A percentile compares a stretch with the other conserved stretches of the same genome.
Conservation (phyloP, 2,888 invertebrate species). For the Drosophila prolongata region DNA sequence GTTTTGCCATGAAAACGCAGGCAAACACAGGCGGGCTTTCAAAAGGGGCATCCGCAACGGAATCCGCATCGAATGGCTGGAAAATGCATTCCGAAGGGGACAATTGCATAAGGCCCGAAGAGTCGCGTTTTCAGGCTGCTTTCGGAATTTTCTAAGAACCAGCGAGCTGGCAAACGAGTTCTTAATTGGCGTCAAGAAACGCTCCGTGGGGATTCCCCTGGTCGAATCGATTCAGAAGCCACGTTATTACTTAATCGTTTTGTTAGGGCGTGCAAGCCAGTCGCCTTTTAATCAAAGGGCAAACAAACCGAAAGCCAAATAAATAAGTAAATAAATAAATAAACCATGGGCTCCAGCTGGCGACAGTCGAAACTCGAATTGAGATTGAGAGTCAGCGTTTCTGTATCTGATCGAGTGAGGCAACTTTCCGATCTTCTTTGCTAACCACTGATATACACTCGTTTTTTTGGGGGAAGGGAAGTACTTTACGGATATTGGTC, state of each 20-base stretch:
- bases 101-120: not conserved
- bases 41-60: constrained; percentile 13
- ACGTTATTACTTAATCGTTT: constrained; percentile 16
- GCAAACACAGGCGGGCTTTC: constrained; percentile 37
- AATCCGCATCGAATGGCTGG: constrained; percentile 21
- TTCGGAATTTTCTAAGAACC: constrained; percentile 8
- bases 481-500: constrained; percentile 16
- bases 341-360: constrained; percentile 17
- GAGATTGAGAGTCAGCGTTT: constrained; percentile 4
- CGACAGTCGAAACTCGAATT: constrained; percentile 5
- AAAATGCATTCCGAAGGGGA: constrained; percentile 36
- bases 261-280: constrained; percentile 14
- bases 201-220: constrained; percentile 19
- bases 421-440: constrained; percentile 5
- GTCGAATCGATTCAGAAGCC: not conserved
- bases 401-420: not conserved
- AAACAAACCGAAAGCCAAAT: constrained; percentile 12
- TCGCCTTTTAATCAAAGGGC: constrained; percentile 35
- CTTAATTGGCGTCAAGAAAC: constrained; percentile 21
- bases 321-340: constrained; percentile 31
- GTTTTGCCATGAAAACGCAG: constrained; percentile 39
- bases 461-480: constrained; percentile 14
- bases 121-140: not conserved
- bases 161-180: constrained; percentile 26
- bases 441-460: not conserved